Evolutionary conservation across 2,113 vertebrate species (phyloP), one percentile per base, ranked within the genome.

Genomic region (Ploceus nigricollis): DNA sequence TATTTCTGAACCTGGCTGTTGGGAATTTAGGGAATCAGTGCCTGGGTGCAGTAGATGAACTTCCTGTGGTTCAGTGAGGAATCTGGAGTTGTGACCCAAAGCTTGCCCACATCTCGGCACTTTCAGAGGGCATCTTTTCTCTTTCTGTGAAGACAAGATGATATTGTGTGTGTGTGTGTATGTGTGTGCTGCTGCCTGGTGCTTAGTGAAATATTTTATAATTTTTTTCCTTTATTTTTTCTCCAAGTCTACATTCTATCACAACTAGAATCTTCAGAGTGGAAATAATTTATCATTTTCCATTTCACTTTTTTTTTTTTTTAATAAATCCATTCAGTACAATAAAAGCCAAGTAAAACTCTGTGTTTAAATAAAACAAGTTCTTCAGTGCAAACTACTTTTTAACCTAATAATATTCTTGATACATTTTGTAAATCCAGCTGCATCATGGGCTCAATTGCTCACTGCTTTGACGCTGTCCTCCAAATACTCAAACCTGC

Each of bases 401-500:
- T 90, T 96, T 95, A 95, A 97, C 72, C 71, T 94, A 91, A 96
- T 95, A 87, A 93, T 95, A 79, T 71, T 94, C 54, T 95, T 92
- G 51, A 87, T 95, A 96, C 76, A 82, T 89, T 96, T 94, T 96
- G 96, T 97, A 97, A 97, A 97, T 97, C 97, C 95, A 97, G 97
- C 97, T 97, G 97, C 93, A 11, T 96, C 96, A 93, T 6, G 1
- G 87, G 68, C 68, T 87, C 57, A 7, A 6, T 44, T 91, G 90
- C 79, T 97, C 72, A 57, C 83, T 71, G 79, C 60, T 75, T 93
- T 83, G 64, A 79, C 0, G 2, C 83, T 90, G 68, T 81, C 92
- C 90, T 96, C 51, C 44, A 89, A 69, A 90, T 92, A 86, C 86
- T 80, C 72, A 75, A 75, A 86, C 56, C 90, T 83, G 56, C 57